Conservation (phyloP, 2,888 invertebrate genomes). For the Drosophila percnosoma region DNA sequence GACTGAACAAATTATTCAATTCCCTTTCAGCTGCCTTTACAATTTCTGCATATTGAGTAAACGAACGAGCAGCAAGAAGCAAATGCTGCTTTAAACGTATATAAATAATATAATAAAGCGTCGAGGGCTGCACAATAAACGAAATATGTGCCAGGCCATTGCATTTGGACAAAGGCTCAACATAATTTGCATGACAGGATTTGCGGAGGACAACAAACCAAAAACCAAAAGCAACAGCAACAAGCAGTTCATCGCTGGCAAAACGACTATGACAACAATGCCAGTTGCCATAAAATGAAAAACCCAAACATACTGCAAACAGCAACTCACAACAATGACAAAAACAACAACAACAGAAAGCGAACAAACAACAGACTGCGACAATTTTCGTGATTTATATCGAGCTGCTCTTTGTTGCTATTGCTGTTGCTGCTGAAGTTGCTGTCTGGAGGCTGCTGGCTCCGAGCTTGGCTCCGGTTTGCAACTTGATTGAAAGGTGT, state of each 20-base stretch:
- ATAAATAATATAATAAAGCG: slow-evolving; percentile 58
- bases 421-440: slow-evolving; percentile 19
- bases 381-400: slow-evolving; percentile 66
- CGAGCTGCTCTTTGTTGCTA: slow-evolving; percentile 25
- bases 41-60: slow-evolving; percentile 16
- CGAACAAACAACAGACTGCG: slow-evolving; percentile 38
- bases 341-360: slow-evolving; percentile 10
- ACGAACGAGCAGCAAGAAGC: slow-evolving; percentile 1
- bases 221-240: slow-evolving; percentile 7
- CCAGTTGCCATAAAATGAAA: slow-evolving; percentile 43
- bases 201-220: slow-evolving; percentile 37
- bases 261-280: slow-evolving; percentile 68
- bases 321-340: slow-evolving; percentile 17
- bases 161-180: slow-evolving; percentile 60
- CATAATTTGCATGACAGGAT: slow-evolving; percentile 66
- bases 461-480: slow-evolving; percentile 24
- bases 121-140: slow-evolving; percentile 44
- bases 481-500: slow-evolving; percentile 49
- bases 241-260: slow-evolving; percentile 10
- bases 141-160: slow-evolving; percentile 55
- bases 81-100: slow-evolving; percentile 17
- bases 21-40: slow-evolving; percentile 8
- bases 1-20: slow-evolving; percentile 14
- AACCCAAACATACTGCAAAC: slow-evolving; percentile 29
- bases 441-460: slow-evolving; percentile 25